A percentile compares a stretch with the other conserved stretches of the same genome.
phyloP scores from a whole-genome alignment of 2,113 vertebrate genomes.

The Apteryx mantelli region DNA sequence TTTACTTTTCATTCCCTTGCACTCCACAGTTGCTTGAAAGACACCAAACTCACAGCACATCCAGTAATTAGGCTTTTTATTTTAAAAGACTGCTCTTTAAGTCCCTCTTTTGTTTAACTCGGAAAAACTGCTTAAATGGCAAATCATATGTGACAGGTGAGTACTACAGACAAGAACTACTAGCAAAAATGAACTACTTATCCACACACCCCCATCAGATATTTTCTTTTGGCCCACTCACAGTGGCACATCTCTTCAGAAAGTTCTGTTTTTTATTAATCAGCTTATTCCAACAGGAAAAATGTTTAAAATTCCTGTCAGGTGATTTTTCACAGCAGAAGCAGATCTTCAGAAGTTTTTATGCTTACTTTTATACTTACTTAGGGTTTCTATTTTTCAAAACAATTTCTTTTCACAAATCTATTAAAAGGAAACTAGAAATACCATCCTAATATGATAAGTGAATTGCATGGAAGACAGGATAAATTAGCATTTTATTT shows the following conservation, averaged over 20 bases:
- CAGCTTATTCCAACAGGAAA: neutral
- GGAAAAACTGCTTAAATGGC: neutral
- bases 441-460: neutral
- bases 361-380: neutral
- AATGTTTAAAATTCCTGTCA: neutral
- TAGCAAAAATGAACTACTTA: neutral
- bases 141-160: neutral
- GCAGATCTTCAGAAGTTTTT: neutral
- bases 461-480: neutral
- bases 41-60: too few relatives aligned
- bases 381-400: neutral
- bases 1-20: neutral
- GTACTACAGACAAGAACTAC: neutral
- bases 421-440: neutral
- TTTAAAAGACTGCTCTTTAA: fast-evolving
- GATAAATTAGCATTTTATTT: neutral
- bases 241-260: neutral
- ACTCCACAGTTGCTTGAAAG: neutral
- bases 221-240: neutral
- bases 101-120: neutral
- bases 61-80: neutral
- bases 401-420: neutral
- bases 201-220: neutral
- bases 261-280: neutral
- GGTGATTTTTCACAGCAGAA: neutral